Evolutionary conservation across 2,888 invertebrate species (phyloP).

Genomic region (Caenorhabditis panamensis): DNA sequence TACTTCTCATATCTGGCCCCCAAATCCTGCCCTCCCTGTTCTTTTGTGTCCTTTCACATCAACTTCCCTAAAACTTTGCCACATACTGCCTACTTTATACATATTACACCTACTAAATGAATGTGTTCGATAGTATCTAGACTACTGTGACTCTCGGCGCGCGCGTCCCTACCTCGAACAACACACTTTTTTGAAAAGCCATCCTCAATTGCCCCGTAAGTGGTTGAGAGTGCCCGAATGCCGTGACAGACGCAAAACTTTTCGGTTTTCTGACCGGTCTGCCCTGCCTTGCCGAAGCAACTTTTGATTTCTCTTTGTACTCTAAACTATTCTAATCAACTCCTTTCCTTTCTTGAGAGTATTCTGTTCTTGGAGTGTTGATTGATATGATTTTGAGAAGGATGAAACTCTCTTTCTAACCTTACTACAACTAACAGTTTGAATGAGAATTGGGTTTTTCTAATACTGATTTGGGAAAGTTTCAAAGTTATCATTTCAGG

Average conservation of each 20-base stretch:
- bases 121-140: constrained; percentile 24
- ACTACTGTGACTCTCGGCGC: constrained; percentile 5
- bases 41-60: too few relatives aligned
- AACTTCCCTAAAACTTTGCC: not conserved
- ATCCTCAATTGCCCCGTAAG: constrained; percentile 29
- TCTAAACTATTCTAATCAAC: not conserved
- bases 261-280: constrained; percentile 19
- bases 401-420: not conserved
- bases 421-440: not conserved
- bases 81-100: not conserved
- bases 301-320: constrained; percentile 4
- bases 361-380: not conserved
- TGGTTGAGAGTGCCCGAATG: constrained; percentile 43
- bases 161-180: not conserved
- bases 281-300: constrained; percentile 24
- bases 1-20: constrained; percentile 11
- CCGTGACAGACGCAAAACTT: constrained; percentile 26
- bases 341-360: not conserved
- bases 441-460: constrained; percentile 1
- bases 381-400: not conserved
- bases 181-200: not conserved
- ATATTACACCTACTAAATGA: constrained; percentile 6
- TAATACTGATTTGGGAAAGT: not conserved
- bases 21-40: constrained; percentile 1
- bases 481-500: constrained; percentile 60